These are phyloP conservation scores for Fregetta grallaria DNA, from an alignment of 2,113 vertebrate genomes.

Conservation along the genomic window DNA sequence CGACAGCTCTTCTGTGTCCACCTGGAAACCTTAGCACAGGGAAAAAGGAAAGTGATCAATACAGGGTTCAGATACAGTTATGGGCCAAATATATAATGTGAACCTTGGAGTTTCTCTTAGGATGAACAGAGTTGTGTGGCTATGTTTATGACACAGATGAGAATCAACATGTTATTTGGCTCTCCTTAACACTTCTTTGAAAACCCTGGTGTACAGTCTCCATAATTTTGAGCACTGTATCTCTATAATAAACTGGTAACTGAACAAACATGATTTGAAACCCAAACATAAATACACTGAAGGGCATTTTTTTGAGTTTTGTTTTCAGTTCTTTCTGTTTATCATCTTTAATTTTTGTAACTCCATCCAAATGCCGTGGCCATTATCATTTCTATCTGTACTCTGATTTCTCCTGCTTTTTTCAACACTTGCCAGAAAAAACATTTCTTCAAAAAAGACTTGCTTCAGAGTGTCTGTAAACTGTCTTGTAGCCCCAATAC, in stretches of 20 bases:
- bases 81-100: neutral
- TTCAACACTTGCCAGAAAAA: neutral
- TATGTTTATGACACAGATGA: neutral
- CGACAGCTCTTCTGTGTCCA: neutral
- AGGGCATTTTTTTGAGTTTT: neutral
- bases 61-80: neutral
- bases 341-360: neutral
- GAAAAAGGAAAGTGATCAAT: neutral
- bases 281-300: neutral
- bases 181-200: neutral
- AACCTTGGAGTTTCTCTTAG: neutral
- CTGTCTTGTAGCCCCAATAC: neutral
- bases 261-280: neutral
- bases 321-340: neutral
- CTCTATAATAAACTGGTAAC: neutral
- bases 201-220: neutral
- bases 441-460: neutral
- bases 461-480: neutral
- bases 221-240: neutral
- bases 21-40: neutral
- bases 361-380: neutral
- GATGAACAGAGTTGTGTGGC: neutral
- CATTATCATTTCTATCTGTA: neutral
- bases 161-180: neutral
- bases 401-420: neutral